phyloP scores from a whole-genome alignment of 2,113 vertebrate genomes.

The Microtus richardsoni region DNA sequence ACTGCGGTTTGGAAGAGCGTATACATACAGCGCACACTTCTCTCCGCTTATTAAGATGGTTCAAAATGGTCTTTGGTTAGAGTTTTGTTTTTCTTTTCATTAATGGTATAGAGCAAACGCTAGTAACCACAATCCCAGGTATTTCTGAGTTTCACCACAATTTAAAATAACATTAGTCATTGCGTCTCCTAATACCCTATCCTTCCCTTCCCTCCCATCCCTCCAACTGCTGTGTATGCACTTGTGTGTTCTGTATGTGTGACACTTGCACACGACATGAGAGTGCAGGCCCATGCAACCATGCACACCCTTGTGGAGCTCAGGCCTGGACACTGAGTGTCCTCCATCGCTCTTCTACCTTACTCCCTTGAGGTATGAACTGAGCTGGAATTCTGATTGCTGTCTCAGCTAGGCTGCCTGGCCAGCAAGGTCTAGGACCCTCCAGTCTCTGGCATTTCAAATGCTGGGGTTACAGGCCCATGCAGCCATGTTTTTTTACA shows the following conservation, averaged over 20 bases:
- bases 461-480: not conserved
- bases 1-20: not conserved
- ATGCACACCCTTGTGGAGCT: not conserved
- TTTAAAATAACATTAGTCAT: not conserved
- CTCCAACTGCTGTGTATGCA: not conserved
- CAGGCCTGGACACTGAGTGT: not conserved
- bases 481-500: not conserved
- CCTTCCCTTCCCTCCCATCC: not conserved
- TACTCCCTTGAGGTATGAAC: not conserved
- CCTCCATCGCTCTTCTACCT: not conserved
- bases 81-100: constrained; percentile 13
- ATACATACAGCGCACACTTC: not conserved
- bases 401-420: not conserved
- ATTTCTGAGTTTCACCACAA: constrained; percentile 15
- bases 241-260: no score
- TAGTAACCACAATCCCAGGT: not conserved
- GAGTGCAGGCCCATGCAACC: no score
- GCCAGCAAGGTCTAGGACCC: not conserved
- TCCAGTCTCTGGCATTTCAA: not conserved
- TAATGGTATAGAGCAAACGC: not conserved
- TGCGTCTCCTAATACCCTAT: not conserved
- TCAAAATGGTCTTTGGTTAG: constrained; percentile 12
- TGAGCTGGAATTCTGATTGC: not conserved
- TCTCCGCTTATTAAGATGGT: not conserved
- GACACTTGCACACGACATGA: not conserved